These are phyloP conservation scores for Callimorpha dominula DNA, from an alignment of 2,888 invertebrate genomes.

Conservation along the genomic window DNA sequence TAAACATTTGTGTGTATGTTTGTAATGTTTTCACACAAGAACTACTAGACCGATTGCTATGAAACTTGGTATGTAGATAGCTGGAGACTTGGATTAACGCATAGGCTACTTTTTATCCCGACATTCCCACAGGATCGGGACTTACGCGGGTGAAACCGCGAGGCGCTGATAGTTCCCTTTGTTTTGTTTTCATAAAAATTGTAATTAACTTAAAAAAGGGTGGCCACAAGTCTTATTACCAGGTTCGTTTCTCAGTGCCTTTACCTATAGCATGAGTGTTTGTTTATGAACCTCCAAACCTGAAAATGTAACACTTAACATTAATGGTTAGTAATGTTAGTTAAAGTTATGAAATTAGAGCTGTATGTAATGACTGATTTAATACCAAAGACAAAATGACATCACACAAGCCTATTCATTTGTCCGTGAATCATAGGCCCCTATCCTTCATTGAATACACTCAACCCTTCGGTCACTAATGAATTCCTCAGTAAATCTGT, in stretches of 20 bases:
- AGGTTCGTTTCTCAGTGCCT: background rate
- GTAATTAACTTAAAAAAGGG: background rate
- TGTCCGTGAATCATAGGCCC: constrained; percentile 21
- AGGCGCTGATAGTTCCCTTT: too few species aligned
- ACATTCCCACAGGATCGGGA: too few species aligned
- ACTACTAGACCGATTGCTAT: too few species aligned
- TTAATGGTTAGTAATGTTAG: background rate
- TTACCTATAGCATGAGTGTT: background rate
- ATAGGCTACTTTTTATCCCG: too few species aligned
- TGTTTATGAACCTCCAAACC: background rate
- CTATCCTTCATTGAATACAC: constrained; percentile 33
- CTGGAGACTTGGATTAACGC: too few species aligned
- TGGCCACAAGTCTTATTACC: background rate
- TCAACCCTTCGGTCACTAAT: constrained; percentile 51
- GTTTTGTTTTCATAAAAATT: background rate
- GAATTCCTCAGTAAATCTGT: constrained; percentile 52
- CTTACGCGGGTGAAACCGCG: too few species aligned
- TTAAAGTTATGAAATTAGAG: too few species aligned
- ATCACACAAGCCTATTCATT: background rate
- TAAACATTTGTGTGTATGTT: too few species aligned
- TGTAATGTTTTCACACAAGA: too few species aligned
- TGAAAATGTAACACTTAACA: background rate
- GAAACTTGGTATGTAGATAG: too few species aligned
- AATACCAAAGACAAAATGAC: constrained; percentile 17
- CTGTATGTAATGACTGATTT: background rate